These are phyloP conservation scores for Apodemia hepburni DNA, from an alignment of 2,888 invertebrate genomes.

Conservation along the genomic window DNA sequence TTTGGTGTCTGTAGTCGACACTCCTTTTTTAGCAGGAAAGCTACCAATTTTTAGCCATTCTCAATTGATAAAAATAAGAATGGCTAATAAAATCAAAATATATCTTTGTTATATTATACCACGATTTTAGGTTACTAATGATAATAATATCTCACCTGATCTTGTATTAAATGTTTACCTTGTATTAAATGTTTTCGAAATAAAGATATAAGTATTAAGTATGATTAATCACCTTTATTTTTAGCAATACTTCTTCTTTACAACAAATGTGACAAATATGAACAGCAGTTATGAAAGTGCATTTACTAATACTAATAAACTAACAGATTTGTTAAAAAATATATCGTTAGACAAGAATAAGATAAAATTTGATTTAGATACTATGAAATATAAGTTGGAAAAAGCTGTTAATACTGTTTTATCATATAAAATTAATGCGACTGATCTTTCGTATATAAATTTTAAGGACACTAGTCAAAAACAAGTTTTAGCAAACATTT, in stretches of 20 bases:
- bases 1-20: no score
- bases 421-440: constrained; percentile 47
- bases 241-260: constrained; percentile 68
- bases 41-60: no score
- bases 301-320: constrained; percentile 43
- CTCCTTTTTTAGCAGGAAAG: no score
- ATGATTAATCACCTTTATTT: constrained; percentile 32
- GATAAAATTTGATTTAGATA: constrained; percentile 43
- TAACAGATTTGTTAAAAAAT: constrained; percentile 43
- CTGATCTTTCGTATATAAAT: constrained; percentile 43
- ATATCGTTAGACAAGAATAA: constrained; percentile 44
- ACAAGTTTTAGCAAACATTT: constrained; percentile 48
- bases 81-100: no score
- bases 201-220: no score
- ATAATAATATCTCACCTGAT: no score
- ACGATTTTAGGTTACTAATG: no score
- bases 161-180: no score
- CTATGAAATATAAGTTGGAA: constrained; percentile 46
- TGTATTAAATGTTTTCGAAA: no score
- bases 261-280: constrained; percentile 45
- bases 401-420: constrained; percentile 47
- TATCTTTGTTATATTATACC: no score
- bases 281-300: constrained; percentile 54
- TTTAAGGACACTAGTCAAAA: constrained; percentile 56
- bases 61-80: no score